Percentiles rank a stretch among this genome's conserved stretches.
phyloP scores from a whole-genome alignment of 2,888 invertebrate species.

The Drosophila helvetica region DNA sequence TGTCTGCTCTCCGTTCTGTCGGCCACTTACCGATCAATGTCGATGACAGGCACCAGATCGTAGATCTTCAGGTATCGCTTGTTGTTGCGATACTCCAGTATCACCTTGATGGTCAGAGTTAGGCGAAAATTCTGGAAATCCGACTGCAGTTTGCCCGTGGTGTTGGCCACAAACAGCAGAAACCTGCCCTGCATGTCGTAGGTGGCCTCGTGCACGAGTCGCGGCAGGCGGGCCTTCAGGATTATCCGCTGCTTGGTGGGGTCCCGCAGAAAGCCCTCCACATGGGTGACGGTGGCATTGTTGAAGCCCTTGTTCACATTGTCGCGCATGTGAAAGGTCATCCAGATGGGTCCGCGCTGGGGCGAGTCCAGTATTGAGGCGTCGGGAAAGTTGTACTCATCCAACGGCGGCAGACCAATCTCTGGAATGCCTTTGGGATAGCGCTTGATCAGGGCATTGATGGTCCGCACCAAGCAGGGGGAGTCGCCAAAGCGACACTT shows the following conservation, averaged over 20 bases:
- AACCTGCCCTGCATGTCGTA: slow-evolving; percentile 41
- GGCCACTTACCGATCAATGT: slow-evolving; percentile 60
- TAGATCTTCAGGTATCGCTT: slow-evolving; percentile 59
- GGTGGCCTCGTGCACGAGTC: slow-evolving; percentile 34
- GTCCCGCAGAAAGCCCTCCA: slow-evolving; percentile 60
- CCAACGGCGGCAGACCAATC: slow-evolving; percentile 52
- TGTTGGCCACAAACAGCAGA: slow-evolving; percentile 45
- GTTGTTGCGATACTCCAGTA: slow-evolving; percentile 52
- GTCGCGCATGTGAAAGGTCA: slow-evolving; percentile 33
- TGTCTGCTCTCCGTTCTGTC: too few species aligned
- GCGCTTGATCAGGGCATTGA: slow-evolving; percentile 46
- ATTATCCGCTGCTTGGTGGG: slow-evolving; percentile 53
- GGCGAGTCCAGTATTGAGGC: slow-evolving; percentile 6
- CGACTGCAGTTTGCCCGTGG: slow-evolving; percentile 51
- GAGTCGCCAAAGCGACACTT: slow-evolving; percentile 58
- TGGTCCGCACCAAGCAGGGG: slow-evolving; percentile 40
- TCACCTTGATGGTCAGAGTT: slow-evolving; percentile 42
- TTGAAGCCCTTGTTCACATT: slow-evolving; percentile 49
- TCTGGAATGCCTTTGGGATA: slow-evolving; percentile 56
- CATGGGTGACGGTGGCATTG: slow-evolving; percentile 52
- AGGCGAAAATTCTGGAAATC: slow-evolving; percentile 58
- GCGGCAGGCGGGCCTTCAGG: slow-evolving; percentile 52
- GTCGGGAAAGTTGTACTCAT: slow-evolving; percentile 17
- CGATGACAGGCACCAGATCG: slow-evolving; percentile 46
- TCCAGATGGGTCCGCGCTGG: slow-evolving; percentile 39